These are phyloP conservation scores for Coregonus sp. DNA, from an alignment of 2,797 vertebrate species.

Conservation along the genomic window DNA sequence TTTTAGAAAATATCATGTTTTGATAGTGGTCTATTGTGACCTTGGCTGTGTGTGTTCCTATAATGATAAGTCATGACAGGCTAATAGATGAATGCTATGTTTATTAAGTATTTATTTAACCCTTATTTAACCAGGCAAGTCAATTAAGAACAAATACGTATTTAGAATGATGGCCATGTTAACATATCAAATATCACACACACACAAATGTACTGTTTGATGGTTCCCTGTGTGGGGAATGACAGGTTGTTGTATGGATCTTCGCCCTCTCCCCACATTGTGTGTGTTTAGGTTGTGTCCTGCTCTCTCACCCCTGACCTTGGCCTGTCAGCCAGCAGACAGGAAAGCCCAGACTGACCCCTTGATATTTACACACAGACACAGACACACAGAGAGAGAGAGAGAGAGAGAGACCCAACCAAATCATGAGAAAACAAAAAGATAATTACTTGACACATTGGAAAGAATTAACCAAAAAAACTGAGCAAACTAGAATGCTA, in stretches of 20 bases:
- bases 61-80: slow-evolving; percentile 57
- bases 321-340: slow-evolving; percentile 63
- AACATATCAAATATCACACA: slow-evolving; percentile 3
- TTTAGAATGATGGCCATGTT: not conserved
- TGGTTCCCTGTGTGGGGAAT: slow-evolving; percentile 41
- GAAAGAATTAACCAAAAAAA: too few relatives aligned
- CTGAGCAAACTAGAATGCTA: too few relatives aligned
- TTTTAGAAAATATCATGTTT: slow-evolving; percentile 69
- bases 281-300: slow-evolving; percentile 69
- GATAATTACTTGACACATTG: too few relatives aligned
- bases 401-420: too few relatives aligned
- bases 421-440: too few relatives aligned
- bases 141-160: not conserved
- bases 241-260: slow-evolving; percentile 66
- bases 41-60: slow-evolving; percentile 68
- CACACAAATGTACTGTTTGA: slow-evolving; percentile 8
- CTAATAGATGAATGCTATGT: slow-evolving; percentile 62
- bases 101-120: not conserved
- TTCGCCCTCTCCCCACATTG: slow-evolving; percentile 63
- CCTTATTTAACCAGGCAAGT: slow-evolving; percentile 45
- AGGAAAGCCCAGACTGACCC: slow-evolving; percentile 71
- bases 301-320: slow-evolving; percentile 64
- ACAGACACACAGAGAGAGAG: too few relatives aligned
- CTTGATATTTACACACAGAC: too few relatives aligned
- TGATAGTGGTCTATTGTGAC: slow-evolving; percentile 60